Percentiles rank a stretch among this genome's conserved stretches.
phyloP scores from a whole-genome alignment of 2,113 vertebrate genomes.

The Emberiza fucata region DNA sequence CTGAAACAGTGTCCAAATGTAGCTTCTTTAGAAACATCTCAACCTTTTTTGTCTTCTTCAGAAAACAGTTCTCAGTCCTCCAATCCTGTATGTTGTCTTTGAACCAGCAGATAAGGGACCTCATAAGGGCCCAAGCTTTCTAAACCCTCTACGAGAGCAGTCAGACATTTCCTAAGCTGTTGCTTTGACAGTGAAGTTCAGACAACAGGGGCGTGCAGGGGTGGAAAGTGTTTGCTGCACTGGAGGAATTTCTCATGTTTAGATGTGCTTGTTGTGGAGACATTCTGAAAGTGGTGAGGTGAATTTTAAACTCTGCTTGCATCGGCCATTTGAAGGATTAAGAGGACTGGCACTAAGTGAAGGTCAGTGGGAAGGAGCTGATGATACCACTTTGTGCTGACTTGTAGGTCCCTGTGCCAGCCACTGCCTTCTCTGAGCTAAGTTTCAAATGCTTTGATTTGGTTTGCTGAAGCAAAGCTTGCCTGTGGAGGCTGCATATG shows the following conservation, averaged over 20 bases:
- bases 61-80: background rate
- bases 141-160: background rate
- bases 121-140: background rate
- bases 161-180: background rate
- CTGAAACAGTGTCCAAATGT: background rate
- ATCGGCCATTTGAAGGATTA: background rate
- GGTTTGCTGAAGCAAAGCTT: background rate
- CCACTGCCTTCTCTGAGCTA: background rate
- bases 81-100: background rate
- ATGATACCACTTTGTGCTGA: background rate
- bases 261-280: fast-evolving
- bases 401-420: background rate
- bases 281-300: background rate
- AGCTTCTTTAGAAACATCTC: background rate
- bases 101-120: background rate
- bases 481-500: background rate
- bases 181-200: background rate
- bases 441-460: background rate
- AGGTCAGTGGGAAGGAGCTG: background rate
- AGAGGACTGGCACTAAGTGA: background rate
- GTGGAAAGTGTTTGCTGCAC: background rate
- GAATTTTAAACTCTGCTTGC: background rate
- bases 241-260: background rate
- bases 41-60: background rate
- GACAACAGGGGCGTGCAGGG: background rate